Conservation (phyloP, 2,797 vertebrate species). For the Smutsia temminckii region DNA sequence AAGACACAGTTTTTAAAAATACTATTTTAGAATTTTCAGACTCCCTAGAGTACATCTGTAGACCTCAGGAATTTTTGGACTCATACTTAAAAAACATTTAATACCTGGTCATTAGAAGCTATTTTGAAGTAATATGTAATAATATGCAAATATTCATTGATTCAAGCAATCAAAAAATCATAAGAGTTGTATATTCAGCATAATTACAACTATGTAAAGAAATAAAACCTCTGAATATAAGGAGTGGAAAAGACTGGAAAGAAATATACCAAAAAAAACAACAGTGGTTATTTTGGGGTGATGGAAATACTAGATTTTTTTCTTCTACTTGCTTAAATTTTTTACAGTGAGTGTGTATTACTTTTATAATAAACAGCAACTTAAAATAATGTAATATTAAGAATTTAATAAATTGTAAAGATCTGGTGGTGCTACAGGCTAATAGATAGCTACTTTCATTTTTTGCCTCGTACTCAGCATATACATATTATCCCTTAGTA, state of each 20-base stretch:
- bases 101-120: neutral
- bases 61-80: slow-evolving; percentile 11
- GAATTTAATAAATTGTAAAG: slow-evolving; percentile 45
- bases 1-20: slow-evolving; percentile 13
- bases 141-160: slow-evolving; percentile 22
- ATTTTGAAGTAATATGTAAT: slow-evolving; percentile 20
- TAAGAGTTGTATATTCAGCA: slow-evolving; percentile 38
- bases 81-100: slow-evolving; percentile 22
- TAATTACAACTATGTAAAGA: slow-evolving; percentile 46
- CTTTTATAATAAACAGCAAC: slow-evolving; percentile 72
- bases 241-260: slow-evolving; percentile 76
- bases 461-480: neutral
- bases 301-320: slow-evolving; percentile 49
- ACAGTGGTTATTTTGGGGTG: slow-evolving; percentile 44
- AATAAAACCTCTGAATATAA: slow-evolving; percentile 50
- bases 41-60: neutral
- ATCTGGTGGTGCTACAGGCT: neutral
- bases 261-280: slow-evolving; percentile 70
- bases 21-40: slow-evolving; percentile 25
- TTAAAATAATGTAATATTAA: slow-evolving; percentile 33
- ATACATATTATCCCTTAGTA: neutral
- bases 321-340: slow-evolving; percentile 61
- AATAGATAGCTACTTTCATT: neutral
- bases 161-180: slow-evolving; percentile 15
- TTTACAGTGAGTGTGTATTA: slow-evolving; percentile 71